Conservation (phyloP, 23 tunicate genomes). For the Styela plicata region DNA sequence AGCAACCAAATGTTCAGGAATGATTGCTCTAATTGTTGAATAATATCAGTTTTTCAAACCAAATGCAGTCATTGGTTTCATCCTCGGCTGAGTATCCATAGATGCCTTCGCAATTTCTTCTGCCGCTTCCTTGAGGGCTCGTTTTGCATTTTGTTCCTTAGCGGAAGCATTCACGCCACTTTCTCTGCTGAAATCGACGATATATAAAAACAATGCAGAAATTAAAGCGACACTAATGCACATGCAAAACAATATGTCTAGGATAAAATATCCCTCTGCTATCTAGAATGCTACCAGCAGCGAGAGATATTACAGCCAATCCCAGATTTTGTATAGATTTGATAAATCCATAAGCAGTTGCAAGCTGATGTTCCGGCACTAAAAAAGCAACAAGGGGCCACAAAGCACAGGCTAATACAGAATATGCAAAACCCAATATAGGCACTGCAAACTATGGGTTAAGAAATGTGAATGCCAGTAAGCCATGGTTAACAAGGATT, state of each 20-base stretch:
- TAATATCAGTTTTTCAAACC: conserved; percentile 68
- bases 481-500: conserved; percentile 45
- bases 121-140: neutral
- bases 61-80: conserved; percentile 53
- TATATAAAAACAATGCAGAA: conserved; percentile 49
- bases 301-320: conserved; percentile 69
- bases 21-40: conserved; percentile 73
- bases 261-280: conserved; percentile 56
- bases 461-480: conserved; percentile 69
- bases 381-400: conserved; percentile 95
- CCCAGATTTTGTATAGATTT: conserved; percentile 91
- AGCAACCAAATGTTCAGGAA: conserved; percentile 76
- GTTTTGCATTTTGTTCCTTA: conserved; percentile 26
- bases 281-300: conserved; percentile 75
- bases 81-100: conserved; percentile 8
- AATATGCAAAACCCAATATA: conserved; percentile 58
- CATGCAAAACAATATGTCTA: conserved; percentile 67
- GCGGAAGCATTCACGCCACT: conserved; percentile 66
- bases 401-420: conserved; percentile 82
- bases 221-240: conserved; percentile 71
- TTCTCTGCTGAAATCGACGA: conserved; percentile 41
- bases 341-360: conserved; percentile 98
- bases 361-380: conserved; percentile 85
- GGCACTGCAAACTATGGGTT: conserved; percentile 96
- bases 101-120: conserved; percentile 22